Conservation (phyloP, 2,113 vertebrate species). For the Camelus dromedarius region DNA sequence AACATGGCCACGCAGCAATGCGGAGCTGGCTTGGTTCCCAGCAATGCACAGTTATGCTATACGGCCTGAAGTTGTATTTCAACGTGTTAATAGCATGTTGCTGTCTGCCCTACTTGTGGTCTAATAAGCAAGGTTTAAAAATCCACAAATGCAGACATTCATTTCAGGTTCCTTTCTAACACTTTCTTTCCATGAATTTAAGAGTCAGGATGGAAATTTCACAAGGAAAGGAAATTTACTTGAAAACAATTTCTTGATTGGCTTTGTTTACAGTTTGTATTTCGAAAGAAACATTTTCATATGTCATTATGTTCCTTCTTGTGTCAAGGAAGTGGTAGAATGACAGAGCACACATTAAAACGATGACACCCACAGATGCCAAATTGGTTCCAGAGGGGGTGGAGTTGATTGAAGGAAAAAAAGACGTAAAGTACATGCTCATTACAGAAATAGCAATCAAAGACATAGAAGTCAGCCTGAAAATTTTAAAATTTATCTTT, state of each 20-base stretch:
- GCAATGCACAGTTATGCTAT: background rate
- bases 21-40: constrained; percentile 50
- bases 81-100: background rate
- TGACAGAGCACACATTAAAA: constrained; percentile 22
- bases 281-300: constrained; percentile 49
- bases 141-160: background rate
- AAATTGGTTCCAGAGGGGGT: background rate
- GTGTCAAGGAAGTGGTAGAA: background rate
- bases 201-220: background rate
- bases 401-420: background rate
- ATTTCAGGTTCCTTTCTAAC: constrained; percentile 1
- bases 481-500: background rate
- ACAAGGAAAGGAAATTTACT: constrained; percentile 29
- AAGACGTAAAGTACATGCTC: background rate
- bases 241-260: constrained; percentile 28
- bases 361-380: background rate
- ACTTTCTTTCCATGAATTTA: constrained; percentile 25
- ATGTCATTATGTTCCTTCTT: background rate
- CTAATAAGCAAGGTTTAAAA: constrained; percentile 6
- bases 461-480: background rate
- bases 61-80: background rate
- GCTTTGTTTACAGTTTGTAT: constrained; percentile 8
- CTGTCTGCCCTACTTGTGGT: constrained; percentile 18
- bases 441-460: background rate
- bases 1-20: background rate